phyloP scores from a whole-genome alignment of 2,888 invertebrate species.

The Philaethria dido region DNA sequence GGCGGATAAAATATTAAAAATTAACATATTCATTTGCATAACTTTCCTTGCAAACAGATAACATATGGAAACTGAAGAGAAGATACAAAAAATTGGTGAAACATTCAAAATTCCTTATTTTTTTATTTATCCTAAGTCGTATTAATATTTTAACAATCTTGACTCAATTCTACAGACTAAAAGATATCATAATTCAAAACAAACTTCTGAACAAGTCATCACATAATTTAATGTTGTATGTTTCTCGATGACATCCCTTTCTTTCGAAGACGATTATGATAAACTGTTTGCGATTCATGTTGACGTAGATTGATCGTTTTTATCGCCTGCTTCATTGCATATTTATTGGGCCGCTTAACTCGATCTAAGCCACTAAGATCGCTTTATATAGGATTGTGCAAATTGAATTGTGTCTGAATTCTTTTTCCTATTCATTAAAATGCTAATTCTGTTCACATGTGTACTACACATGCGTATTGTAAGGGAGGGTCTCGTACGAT shows the following conservation, averaged over 20 bases:
- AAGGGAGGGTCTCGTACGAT: not conserved
- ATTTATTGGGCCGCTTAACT: constrained; percentile 67
- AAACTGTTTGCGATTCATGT: constrained; percentile 62
- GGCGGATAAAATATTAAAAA: no score
- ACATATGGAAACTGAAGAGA: no score
- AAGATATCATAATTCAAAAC: not conserved
- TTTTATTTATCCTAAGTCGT: no score
- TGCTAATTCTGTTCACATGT: constrained; percentile 14
- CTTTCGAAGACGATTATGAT: constrained; percentile 58
- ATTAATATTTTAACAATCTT: no score
- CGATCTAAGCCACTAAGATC: constrained; percentile 49
- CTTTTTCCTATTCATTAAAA: constrained; percentile 38
- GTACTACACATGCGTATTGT: not conserved
- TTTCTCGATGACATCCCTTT: constrained; percentile 32
- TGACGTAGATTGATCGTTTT: constrained; percentile 65
- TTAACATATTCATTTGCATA: no score
- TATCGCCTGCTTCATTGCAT: constrained; percentile 62
- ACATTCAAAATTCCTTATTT: no score
- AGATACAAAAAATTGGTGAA: no score
- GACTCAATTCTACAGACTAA: not conserved
- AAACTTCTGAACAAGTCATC: constrained; percentile 8
- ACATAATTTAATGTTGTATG: constrained; percentile 22
- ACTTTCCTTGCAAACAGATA: no score
- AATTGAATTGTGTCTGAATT: constrained; percentile 51
- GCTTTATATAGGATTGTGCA: constrained; percentile 55